phyloP scores from a whole-genome alignment of 2,888 invertebrate species.

The Malacosoma neustria region DNA sequence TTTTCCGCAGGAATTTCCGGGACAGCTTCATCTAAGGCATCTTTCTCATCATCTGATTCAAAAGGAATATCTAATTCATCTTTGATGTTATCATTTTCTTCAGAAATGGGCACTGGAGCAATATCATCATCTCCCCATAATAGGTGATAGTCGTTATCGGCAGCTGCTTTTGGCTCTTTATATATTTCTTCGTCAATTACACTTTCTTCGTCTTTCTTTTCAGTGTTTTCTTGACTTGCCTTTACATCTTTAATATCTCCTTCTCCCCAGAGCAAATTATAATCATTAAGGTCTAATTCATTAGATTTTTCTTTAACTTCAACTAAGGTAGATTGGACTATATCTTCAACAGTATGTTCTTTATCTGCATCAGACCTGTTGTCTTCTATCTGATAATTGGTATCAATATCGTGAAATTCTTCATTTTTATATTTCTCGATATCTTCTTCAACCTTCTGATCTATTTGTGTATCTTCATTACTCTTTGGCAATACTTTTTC shows the following conservation, averaged over 20 bases:
- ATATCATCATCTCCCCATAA: slow-evolving; percentile 15
- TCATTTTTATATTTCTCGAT: slow-evolving; percentile 12
- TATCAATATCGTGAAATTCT: slow-evolving; percentile 10
- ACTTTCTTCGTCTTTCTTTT: slow-evolving; percentile 7
- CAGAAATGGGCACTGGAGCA: slow-evolving; percentile 13
- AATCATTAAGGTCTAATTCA: neutral
- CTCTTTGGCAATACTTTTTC: slow-evolving; percentile 8
- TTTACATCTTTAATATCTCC: slow-evolving; percentile 5
- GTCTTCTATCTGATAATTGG: slow-evolving; percentile 45
- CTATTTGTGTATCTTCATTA: slow-evolving; percentile 9
- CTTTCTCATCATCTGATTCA: slow-evolving; percentile 6
- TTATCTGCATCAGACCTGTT: slow-evolving; percentile 26
- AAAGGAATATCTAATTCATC: slow-evolving; percentile 1
- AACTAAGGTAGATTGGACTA: slow-evolving; percentile 1
- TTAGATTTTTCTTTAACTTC: neutral
- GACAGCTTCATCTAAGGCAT: slow-evolving; percentile 5
- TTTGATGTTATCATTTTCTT: slow-evolving; percentile 7
- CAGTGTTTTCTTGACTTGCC: slow-evolving; percentile 6
- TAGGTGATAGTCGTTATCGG: slow-evolving; percentile 14
- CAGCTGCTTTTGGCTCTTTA: slow-evolving; percentile 7
- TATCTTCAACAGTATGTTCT: slow-evolving; percentile 8
- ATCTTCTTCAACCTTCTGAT: slow-evolving; percentile 12
- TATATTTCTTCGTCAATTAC: slow-evolving; percentile 8
- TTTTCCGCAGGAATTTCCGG: slow-evolving; percentile 8
- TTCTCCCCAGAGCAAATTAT: slow-evolving; percentile 1